A percentile compares a stretch with the other conserved stretches of the same genome.
These are phyloP conservation scores for Enteromius mattozi DNA, from an alignment of 2,797 vertebrate genomes.

Conservation along the genomic window DNA sequence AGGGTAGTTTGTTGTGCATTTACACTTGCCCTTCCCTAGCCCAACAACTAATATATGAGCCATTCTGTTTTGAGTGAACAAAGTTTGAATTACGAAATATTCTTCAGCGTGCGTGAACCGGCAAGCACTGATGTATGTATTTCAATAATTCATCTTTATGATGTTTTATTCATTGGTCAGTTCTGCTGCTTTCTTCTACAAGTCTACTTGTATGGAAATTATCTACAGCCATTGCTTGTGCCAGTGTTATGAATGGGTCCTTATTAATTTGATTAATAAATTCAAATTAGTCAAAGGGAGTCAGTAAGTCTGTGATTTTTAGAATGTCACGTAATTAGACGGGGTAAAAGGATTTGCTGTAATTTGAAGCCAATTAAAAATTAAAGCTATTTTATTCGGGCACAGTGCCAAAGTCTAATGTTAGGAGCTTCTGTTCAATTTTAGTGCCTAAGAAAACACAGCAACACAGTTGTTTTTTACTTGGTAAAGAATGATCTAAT, in stretches of 20 bases:
- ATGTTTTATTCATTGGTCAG: slow-evolving; percentile 6
- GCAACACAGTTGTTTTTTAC: not conserved
- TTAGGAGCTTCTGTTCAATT: slow-evolving; percentile 7
- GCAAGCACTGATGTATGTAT: not conserved
- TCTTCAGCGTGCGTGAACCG: not conserved
- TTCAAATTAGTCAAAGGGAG: slow-evolving; percentile 37
- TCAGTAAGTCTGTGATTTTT: slow-evolving; percentile 27
- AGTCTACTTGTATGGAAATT: not conserved
- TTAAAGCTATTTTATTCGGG: slow-evolving; percentile 46
- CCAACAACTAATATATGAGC: not conserved
- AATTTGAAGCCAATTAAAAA: slow-evolving; percentile 48
- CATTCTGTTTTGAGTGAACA: not conserved
- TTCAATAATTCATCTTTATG: slow-evolving; percentile 4
- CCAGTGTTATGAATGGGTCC: slow-evolving; percentile 17
- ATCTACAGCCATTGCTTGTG: slow-evolving; percentile 5
- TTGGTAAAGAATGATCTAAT: not conserved
- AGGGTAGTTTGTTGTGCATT: not conserved
- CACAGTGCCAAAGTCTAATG: slow-evolving; percentile 25
- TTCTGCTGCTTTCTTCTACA: not conserved
- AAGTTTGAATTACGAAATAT: not conserved
- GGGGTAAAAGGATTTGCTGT: slow-evolving; percentile 27
- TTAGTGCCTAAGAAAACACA: slow-evolving; percentile 7
- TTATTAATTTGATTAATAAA: slow-evolving; percentile 17
- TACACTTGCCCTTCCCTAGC: not conserved
- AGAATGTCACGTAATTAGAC: slow-evolving; percentile 38